Conservation (phyloP, 2,888 invertebrate genomes). For the Dolichomitus sp. region DNA sequence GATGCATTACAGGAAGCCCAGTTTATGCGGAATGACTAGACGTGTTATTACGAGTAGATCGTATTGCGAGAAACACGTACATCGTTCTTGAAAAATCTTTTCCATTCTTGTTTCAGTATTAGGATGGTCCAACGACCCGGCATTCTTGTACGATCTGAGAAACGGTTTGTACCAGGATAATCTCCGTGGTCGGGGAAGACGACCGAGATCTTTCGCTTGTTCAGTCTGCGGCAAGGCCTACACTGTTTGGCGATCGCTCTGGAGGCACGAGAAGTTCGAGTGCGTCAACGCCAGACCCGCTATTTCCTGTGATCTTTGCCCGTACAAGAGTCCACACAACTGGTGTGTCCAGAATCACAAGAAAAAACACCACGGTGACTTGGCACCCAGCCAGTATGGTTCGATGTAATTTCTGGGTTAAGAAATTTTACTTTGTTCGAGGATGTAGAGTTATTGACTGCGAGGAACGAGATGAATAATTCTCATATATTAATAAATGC, state of each 20-base stretch:
- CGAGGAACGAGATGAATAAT: neutral
- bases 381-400: conserved; percentile 9
- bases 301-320: conserved; percentile 77
- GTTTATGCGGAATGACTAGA: conserved; percentile 13
- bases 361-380: conserved; percentile 74
- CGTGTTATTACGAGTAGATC: conserved; percentile 24
- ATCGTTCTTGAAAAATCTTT: conserved; percentile 43
- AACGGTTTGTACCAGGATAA: conserved; percentile 42
- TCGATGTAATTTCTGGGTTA: conserved; percentile 19
- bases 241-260: conserved; percentile 79
- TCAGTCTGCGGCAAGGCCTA: conserved; percentile 81
- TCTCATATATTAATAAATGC: conserved; percentile 20
- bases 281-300: conserved; percentile 82
- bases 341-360: conserved; percentile 82
- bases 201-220: conserved; percentile 73
- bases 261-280: conserved; percentile 83
- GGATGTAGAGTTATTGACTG: neutral
- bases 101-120: conserved; percentile 60
- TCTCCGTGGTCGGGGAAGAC: conserved; percentile 9
- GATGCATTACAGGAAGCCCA: conserved; percentile 6
- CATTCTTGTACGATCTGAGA: conserved; percentile 49
- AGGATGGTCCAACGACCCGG: conserved; percentile 48
- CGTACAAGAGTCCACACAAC: conserved; percentile 81
- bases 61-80: conserved; percentile 20
- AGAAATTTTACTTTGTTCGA: neutral